Evolutionary conservation across 2,113 vertebrate genomes (phyloP), one percentile per base, ranked within the genome.

Genomic region (Solea senegalensis): DNA sequence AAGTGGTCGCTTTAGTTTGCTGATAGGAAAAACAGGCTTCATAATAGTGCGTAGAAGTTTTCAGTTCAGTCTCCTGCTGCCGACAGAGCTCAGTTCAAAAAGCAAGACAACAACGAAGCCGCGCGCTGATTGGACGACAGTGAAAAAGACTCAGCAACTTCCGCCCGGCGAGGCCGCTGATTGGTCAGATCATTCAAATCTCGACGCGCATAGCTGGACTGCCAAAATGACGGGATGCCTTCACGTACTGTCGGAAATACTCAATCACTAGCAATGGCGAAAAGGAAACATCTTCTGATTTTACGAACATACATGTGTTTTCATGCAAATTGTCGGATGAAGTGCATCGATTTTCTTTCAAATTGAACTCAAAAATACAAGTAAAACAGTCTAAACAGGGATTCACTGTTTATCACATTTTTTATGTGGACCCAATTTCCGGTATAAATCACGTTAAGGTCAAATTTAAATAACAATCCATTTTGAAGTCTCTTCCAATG

Each of bases 141-240:
- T 1, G 39, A 57, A 28, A 15, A 28, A 52, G 53, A 21, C 34
- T 21, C 27, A 0, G 27, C 10, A 28, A 60, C 81, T 69, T 84
- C 59, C 51, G 50, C 2, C 11, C 4, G 7, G 1, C 3, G 51
- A 52, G 40, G 16, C 3, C 40, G 67, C 59, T 85, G 76, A 94
- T 94, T 94, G 93, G 94, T 82, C 86, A 3, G 9, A 78, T 68
- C 27, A 84, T 93, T 93, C 92, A 93, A 94, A 93, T 83, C 39
- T 67, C 65, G 65, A 88, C 8, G 76, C 85, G 11, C 43, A 10
- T 26, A 40, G 28, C 10, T 40, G 10, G n/a, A 49, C 9, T 61
- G 26, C 26, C 2, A 1, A 28, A 21, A 21, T 21, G 14, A 9
- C 13, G 0, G 27, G 70, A 1, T 8, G 12, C 53, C 0, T 85